Percentiles rank a stretch among this genome's conserved stretches.
phyloP scores from a whole-genome alignment of 1,140 invertebrate species.

The fruit fly (Drosophila melanogaster) region DNA sequence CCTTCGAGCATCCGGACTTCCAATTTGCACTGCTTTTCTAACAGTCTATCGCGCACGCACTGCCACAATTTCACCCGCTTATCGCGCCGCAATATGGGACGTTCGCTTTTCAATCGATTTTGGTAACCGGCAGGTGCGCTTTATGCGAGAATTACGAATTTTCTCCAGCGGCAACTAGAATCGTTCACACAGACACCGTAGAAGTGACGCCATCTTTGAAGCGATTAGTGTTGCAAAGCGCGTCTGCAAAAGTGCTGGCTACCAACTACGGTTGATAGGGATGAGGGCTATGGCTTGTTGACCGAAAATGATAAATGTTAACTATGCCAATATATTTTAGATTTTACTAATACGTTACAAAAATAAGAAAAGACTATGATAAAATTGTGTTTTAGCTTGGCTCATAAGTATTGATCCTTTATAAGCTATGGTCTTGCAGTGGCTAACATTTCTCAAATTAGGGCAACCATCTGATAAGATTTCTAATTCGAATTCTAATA shows the following conservation, averaged over 20 bases:
- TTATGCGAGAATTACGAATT: slow-evolving; percentile 67
- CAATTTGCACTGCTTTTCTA: slow-evolving; percentile 26
- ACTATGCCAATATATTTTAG: too few relatives aligned
- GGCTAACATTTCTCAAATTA: too few relatives aligned
- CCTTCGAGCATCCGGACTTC: slow-evolving; percentile 36
- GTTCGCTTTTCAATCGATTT: slow-evolving; percentile 67
- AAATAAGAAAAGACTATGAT: too few relatives aligned
- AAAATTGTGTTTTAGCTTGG: too few relatives aligned
- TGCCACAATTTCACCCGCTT: slow-evolving; percentile 59
- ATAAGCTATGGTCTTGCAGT: too few relatives aligned
- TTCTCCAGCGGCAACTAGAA: slow-evolving; percentile 70
- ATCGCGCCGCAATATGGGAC: slow-evolving; percentile 54
- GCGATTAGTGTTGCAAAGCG: slow-evolving; percentile 46
- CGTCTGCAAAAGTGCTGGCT: neutral
- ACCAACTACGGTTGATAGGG: too few relatives aligned
- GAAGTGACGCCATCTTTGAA: slow-evolving; percentile 77
- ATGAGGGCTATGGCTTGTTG: neutral
- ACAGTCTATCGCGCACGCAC: slow-evolving; percentile 47
- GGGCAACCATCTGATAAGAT: too few relatives aligned
- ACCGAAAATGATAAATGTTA: too few relatives aligned
- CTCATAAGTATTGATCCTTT: too few relatives aligned
- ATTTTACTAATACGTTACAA: too few relatives aligned
- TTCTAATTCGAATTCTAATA: too few relatives aligned
- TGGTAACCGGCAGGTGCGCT: slow-evolving; percentile 54
- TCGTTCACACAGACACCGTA: slow-evolving; percentile 71